phyloP scores from a whole-genome alignment of 2,797 vertebrate genomes.

The Acropternis orthonyx region DNA sequence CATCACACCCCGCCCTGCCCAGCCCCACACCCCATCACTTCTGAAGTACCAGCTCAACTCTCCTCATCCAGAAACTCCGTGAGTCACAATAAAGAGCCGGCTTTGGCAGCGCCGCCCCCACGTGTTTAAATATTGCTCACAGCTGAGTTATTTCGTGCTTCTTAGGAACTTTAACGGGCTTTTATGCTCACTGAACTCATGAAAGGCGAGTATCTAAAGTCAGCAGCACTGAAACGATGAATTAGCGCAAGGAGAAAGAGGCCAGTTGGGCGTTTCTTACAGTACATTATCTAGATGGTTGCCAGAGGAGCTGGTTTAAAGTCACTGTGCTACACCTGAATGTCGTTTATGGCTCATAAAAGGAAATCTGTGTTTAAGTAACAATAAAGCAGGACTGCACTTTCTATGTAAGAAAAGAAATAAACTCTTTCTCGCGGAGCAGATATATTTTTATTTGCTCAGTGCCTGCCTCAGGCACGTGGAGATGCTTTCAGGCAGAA shows the following conservation, averaged over 20 bases:
- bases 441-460: constrained; percentile 17
- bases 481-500: neutral
- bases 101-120: neutral
- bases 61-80: neutral
- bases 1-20: neutral
- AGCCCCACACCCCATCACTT: neutral
- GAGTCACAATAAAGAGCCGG: neutral
- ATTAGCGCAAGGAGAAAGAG: constrained; percentile 24
- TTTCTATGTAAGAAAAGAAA: neutral
- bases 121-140: constrained; percentile 39
- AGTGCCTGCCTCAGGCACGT: neutral
- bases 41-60: neutral
- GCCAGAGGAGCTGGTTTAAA: constrained; percentile 54
- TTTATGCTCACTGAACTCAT: constrained; percentile 44
- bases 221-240: constrained; percentile 18
- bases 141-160: constrained; percentile 61
- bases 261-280: constrained; percentile 10
- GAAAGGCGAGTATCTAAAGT: constrained; percentile 37
- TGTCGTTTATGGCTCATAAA: constrained; percentile 14
- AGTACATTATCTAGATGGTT: neutral
- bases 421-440: neutral
- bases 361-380: constrained; percentile 33
- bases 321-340: constrained; percentile 31
- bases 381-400: constrained; percentile 22
- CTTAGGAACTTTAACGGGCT: constrained; percentile 47